A percentile compares a stretch with the other conserved stretches of the same genome.
Evolutionary conservation across 92 coral and sea anemone species (phyloP).

Genomic region (Porites cylindrica): DNA sequence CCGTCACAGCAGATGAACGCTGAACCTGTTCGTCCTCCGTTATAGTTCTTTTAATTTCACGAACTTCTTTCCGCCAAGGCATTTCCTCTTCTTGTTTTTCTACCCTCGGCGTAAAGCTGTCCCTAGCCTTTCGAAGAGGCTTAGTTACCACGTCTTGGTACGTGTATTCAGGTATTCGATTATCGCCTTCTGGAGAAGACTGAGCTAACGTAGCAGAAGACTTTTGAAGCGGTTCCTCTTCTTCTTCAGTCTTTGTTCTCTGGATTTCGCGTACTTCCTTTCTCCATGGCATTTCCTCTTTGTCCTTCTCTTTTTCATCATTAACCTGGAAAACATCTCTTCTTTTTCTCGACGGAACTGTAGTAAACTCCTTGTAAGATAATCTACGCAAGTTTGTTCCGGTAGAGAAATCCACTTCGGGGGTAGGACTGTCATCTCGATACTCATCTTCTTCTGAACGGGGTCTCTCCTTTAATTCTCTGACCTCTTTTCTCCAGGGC

Average conservation of each 20-base stretch:
- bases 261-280: constrained; percentile 50
- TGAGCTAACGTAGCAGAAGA: constrained; percentile 5
- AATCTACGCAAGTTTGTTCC: constrained; percentile 26
- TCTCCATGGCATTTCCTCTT: constrained; percentile 60
- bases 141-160: constrained; percentile 7
- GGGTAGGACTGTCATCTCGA: constrained; percentile 5
- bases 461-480: constrained; percentile 42
- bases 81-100: constrained; percentile 32
- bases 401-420: constrained; percentile 4
- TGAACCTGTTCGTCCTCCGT: constrained; percentile 31
- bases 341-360: constrained; percentile 32
- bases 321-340: constrained; percentile 25
- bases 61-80: constrained; percentile 59
- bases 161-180: background rate
- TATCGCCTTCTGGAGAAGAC: constrained; percentile 22
- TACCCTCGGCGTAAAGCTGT: constrained; percentile 6
- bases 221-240: constrained; percentile 6
- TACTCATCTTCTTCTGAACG: constrained; percentile 34
- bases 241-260: constrained; percentile 32
- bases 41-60: constrained; percentile 32
- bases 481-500: constrained; percentile 60
- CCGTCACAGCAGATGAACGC: background rate
- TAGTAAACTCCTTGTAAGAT: constrained; percentile 41
- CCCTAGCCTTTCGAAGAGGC: constrained; percentile 25
- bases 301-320: background rate